Evolutionary conservation across 2,888 invertebrate genomes (phyloP).

Genomic region (Argynnis bischoffii): DNA sequence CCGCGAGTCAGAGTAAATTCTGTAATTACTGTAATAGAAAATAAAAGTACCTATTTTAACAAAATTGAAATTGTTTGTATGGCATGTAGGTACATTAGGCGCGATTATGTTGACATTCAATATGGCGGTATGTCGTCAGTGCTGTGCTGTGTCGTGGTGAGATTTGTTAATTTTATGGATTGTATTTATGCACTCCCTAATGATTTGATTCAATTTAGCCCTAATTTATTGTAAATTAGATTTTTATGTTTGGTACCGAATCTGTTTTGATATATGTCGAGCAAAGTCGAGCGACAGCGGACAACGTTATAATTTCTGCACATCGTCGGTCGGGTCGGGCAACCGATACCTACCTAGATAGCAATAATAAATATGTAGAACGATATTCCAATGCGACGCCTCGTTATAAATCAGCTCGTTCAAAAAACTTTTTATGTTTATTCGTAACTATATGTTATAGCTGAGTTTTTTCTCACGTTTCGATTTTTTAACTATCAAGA

Average conservation of each 20-base stretch:
- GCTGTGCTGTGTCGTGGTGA: conserved; percentile 98
- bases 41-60: conserved; percentile 33
- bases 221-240: conserved; percentile 19
- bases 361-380: conserved; percentile 65
- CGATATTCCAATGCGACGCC: conserved; percentile 53
- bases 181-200: conserved; percentile 53
- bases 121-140: conserved; percentile 98
- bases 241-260: conserved; percentile 47
- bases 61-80: conserved; percentile 50
- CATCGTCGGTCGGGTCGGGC: conserved; percentile 61
- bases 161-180: conserved; percentile 80
- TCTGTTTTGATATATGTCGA: conserved; percentile 45
- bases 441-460: conserved; percentile 21
- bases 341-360: conserved; percentile 66
- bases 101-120: conserved; percentile 89
- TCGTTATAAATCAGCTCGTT: conserved; percentile 48
- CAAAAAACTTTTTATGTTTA: conserved; percentile 15
- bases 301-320: conserved; percentile 65
- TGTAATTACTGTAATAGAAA: conserved; percentile 31
- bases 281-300: conserved; percentile 40
- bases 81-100: conserved; percentile 66
- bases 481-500: conserved; percentile 34
- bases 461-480: conserved; percentile 32
- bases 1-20: conserved; percentile 43
- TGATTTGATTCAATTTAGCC: conserved; percentile 27